Evolutionary conservation across 2,113 vertebrate genomes (phyloP).

Genomic region (Cyphomyrus plagiostoma): DNA sequence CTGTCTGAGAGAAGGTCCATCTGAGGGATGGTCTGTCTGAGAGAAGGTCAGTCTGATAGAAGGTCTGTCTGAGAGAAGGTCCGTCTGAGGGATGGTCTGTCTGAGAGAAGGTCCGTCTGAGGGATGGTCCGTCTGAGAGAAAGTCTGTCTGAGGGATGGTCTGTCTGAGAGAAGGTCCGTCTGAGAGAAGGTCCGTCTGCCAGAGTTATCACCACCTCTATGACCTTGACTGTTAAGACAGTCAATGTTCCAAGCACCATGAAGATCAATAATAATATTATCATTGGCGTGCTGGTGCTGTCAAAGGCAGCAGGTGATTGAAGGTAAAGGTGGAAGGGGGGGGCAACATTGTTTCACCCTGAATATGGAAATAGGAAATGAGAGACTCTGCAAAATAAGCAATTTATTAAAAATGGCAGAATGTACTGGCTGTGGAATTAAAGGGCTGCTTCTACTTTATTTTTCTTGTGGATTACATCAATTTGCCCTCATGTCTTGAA

Average conservation of each 20-base stretch:
- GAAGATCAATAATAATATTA: not conserved
- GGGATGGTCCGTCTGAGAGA: no score
- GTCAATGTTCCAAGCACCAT: not conserved
- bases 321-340: slow-evolving; percentile 6
- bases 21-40: no score
- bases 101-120: not conserved
- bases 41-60: no score
- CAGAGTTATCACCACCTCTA: not conserved
- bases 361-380: slow-evolving; percentile 12
- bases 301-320: not conserved
- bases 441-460: slow-evolving; percentile 35
- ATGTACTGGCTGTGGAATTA: slow-evolving; percentile 40
- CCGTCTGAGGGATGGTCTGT: no score
- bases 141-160: not conserved
- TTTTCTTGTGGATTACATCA: slow-evolving; percentile 51
- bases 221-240: not conserved
- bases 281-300: not conserved
- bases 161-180: no score
- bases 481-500: slow-evolving; percentile 50
- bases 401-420: slow-evolving; percentile 25
- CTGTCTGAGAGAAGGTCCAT: no score
- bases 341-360: slow-evolving; percentile 9
- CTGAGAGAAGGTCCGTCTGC: not conserved
- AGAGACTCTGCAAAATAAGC: slow-evolving; percentile 18
- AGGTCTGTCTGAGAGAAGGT: not conserved